Evolutionary conservation across 2,797 vertebrate genomes (phyloP).

Genomic region (Diceros bicornis): DNA sequence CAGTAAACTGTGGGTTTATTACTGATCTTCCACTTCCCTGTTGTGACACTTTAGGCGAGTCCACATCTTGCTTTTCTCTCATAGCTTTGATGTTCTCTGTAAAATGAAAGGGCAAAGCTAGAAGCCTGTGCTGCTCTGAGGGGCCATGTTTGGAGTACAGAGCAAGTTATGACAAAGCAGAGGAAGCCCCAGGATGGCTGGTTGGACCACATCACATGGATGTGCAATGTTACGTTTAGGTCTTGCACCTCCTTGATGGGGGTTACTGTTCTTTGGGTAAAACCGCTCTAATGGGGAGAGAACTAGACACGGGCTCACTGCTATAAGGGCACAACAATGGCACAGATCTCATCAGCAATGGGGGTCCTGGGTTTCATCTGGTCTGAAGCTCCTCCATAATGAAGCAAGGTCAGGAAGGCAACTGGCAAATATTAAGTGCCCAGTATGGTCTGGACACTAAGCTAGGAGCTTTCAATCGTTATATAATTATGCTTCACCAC

Average conservation of each 20-base stretch:
- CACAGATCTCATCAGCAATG: background rate
- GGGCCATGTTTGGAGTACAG: background rate
- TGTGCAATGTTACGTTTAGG: background rate
- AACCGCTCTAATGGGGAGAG: background rate
- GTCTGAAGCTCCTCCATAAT: background rate
- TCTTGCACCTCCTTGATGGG: background rate
- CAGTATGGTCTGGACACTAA: background rate
- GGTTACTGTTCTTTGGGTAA: constrained; percentile 38
- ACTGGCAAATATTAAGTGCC: background rate
- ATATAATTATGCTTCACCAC: background rate
- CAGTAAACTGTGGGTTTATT: background rate
- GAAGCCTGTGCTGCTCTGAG: background rate
- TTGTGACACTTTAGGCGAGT: constrained; percentile 5
- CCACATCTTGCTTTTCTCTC: constrained; percentile 20
- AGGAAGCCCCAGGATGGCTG: background rate
- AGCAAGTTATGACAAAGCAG: background rate
- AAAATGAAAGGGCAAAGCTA: constrained; percentile 43
- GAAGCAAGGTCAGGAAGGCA: background rate
- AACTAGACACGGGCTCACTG: background rate
- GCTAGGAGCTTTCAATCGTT: background rate
- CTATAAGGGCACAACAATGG: background rate
- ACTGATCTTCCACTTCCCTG: constrained; percentile 51
- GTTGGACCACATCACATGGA: background rate
- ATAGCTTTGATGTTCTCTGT: constrained; percentile 35
- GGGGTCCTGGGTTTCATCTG: background rate